These are phyloP conservation scores for Halyomorpha halys DNA, from an alignment of 1,140 invertebrate species.

Conservation along the genomic window DNA sequence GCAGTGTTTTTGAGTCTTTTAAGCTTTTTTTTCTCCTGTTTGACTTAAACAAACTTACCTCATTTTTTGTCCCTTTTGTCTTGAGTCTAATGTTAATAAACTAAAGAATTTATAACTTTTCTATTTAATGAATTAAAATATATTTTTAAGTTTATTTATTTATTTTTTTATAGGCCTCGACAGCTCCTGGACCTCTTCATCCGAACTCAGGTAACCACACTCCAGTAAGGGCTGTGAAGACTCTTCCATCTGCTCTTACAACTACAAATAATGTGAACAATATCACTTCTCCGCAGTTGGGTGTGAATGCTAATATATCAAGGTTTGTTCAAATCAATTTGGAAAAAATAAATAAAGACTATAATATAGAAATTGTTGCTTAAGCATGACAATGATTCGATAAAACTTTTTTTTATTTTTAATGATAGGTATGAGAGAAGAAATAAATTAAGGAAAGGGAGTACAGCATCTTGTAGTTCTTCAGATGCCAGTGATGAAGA, in stretches of 20 bases:
- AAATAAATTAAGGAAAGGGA: constrained; percentile 59
- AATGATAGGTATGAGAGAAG: constrained; percentile 39
- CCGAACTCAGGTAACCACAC: constrained; percentile 30
- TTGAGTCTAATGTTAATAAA: too few species aligned
- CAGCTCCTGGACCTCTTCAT: constrained; percentile 43
- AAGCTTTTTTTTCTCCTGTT: too few species aligned
- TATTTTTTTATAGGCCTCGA: constrained; percentile 34
- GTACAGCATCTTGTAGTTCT: constrained; percentile 77
- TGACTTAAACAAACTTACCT: too few species aligned
- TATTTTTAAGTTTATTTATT: too few species aligned
- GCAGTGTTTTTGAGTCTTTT: too few species aligned
- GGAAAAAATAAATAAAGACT: neutral
- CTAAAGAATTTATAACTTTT: too few species aligned
- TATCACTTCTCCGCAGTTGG: constrained; percentile 26
- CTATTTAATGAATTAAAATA: too few species aligned
- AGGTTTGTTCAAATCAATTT: neutral
- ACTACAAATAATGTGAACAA: constrained; percentile 27
- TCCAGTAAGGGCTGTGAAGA: constrained; percentile 36
- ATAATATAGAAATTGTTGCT: neutral
- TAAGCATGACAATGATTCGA: neutral
- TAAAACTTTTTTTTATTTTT: neutral
- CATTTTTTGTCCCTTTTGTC: too few species aligned
- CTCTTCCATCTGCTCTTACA: constrained; percentile 43
- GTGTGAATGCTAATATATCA: constrained; percentile 9
- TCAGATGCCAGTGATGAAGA: constrained; percentile 87